phyloP scores from a whole-genome alignment of 1,140 invertebrate genomes.

The Anastatus disparis region DNA sequence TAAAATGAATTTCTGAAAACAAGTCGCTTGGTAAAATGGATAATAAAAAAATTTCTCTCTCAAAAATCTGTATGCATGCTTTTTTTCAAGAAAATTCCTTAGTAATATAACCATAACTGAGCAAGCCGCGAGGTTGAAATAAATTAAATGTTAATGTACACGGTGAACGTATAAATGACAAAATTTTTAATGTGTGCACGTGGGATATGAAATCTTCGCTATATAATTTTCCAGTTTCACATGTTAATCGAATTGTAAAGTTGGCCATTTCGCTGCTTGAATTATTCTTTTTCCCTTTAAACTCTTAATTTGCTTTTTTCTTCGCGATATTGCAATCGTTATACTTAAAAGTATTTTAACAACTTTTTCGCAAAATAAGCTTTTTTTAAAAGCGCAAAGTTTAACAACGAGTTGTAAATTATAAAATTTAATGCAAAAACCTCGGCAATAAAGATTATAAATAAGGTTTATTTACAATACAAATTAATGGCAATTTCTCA shows the following conservation, averaged over 20 bases:
- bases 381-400: too few relatives aligned
- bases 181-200: background rate
- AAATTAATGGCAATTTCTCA: too few relatives aligned
- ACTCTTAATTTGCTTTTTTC: constrained; percentile 1
- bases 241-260: background rate
- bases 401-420: too few relatives aligned
- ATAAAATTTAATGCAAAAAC: too few relatives aligned
- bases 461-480: too few relatives aligned
- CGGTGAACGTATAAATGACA: too few relatives aligned
- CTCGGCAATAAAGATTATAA: too few relatives aligned
- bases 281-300: background rate
- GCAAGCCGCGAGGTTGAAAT: background rate
- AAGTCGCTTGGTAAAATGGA: background rate
- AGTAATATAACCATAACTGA: background rate
- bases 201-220: constrained; percentile 9
- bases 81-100: background rate
- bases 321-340: background rate
- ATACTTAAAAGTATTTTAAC: constrained; percentile 5
- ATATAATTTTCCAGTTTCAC: too few relatives aligned
- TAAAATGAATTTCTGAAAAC: background rate
- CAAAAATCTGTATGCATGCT: too few relatives aligned
- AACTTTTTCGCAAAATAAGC: too few relatives aligned
- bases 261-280: constrained; percentile 1
- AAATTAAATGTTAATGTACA: constrained; percentile 10
- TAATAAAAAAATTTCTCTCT: too few relatives aligned